A percentile compares a stretch with the other conserved stretches of the same genome.
These are phyloP conservation scores for Drosophila burlai DNA, from an alignment of 1,140 invertebrate genomes.

Conservation along the genomic window DNA sequence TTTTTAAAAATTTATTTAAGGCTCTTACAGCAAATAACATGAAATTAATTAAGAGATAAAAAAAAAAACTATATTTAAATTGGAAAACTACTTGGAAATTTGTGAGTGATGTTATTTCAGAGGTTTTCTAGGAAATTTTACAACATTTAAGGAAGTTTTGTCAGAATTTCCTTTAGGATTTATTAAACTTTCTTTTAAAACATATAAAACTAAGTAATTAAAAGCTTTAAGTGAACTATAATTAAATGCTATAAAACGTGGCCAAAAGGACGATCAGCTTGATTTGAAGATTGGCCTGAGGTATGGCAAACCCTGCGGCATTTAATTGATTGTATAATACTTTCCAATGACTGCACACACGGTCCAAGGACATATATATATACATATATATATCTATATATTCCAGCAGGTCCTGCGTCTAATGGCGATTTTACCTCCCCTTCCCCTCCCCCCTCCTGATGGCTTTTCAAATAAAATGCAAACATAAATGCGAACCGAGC, in stretches of 20 bases:
- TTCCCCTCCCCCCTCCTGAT: constrained; percentile 34
- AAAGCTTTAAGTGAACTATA: background rate
- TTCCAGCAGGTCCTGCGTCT: constrained; percentile 37
- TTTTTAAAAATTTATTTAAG: too few species aligned
- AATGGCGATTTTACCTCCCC: constrained; percentile 53
- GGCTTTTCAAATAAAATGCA: constrained; percentile 76
- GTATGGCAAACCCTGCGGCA: constrained; percentile 23
- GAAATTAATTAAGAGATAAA: too few species aligned
- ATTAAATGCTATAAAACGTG: background rate
- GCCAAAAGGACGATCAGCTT: background rate
- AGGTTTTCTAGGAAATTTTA: background rate
- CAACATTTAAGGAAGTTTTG: background rate
- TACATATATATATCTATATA: constrained; percentile 4
- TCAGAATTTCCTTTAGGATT: background rate
- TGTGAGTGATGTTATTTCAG: background rate
- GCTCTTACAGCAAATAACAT: too few species aligned
- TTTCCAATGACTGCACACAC: constrained; percentile 34
- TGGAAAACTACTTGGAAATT: background rate
- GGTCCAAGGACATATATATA: constrained; percentile 23
- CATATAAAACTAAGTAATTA: background rate
- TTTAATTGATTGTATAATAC: constrained; percentile 67
- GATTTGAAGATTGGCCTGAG: constrained; percentile 3
- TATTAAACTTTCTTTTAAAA: background rate
- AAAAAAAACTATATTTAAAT: too few species aligned
- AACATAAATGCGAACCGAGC: constrained; percentile 62